Conservation (phyloP, 2,888 invertebrate genomes). For the Erebia epiphron region DNA sequence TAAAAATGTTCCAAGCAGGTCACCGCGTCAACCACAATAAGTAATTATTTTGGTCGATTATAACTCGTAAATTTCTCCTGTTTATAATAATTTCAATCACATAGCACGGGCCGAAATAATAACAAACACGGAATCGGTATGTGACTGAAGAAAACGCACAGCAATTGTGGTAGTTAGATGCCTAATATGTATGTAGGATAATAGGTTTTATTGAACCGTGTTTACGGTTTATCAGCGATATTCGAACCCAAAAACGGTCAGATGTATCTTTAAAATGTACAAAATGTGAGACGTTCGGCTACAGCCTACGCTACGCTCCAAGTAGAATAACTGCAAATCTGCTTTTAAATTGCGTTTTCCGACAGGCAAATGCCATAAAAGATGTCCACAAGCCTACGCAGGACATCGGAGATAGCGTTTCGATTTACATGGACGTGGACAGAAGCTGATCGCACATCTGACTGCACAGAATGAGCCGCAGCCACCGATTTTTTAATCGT, state of each 20-base stretch:
- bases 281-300: constrained; percentile 19
- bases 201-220: background rate
- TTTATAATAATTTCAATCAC: too few relatives aligned
- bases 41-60: too few relatives aligned
- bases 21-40: too few relatives aligned
- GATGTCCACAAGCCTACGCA: constrained; percentile 37
- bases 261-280: constrained; percentile 14
- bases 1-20: too few relatives aligned
- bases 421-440: constrained; percentile 19
- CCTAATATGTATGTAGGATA: constrained; percentile 7
- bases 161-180: constrained; percentile 10
- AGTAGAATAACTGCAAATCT: constrained; percentile 34
- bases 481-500: too few relatives aligned
- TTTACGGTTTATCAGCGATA: background rate
- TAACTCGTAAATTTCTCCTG: too few relatives aligned
- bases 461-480: background rate
- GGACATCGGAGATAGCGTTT: constrained; percentile 35
- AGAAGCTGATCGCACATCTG: constrained; percentile 3
- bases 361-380: constrained; percentile 39
- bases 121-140: too few relatives aligned
- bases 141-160: too few relatives aligned
- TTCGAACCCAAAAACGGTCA: constrained; percentile 8
- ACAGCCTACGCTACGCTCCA: constrained; percentile 27
- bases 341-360: constrained; percentile 39
- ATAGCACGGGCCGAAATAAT: too few relatives aligned